Percentiles rank a stretch among this genome's conserved stretches.
These are phyloP conservation scores for Hyphantria cunea DNA, from an alignment of 1,140 invertebrate genomes.

Conservation along the genomic window DNA sequence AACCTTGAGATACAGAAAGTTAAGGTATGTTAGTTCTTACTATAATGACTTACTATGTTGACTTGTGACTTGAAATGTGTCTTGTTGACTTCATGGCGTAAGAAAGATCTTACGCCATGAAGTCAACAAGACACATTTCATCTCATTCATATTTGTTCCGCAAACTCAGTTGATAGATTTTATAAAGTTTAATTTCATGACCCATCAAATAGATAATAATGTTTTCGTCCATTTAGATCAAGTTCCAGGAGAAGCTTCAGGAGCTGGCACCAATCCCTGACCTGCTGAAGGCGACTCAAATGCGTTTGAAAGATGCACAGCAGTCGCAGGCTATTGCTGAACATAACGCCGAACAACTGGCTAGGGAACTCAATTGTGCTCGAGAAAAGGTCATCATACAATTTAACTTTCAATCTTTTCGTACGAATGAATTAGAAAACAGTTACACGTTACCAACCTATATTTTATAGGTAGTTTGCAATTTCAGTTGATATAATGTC, in stretches of 20 bases:
- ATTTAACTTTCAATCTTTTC: neutral
- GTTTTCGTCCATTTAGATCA: conserved; percentile 44
- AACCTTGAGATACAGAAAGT: conserved; percentile 88
- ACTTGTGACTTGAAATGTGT: neutral
- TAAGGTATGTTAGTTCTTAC: conserved; percentile 82
- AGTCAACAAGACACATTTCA: too few species aligned
- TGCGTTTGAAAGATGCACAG: conserved; percentile 87
- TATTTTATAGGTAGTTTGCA: too few species aligned
- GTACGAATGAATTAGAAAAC: too few species aligned
- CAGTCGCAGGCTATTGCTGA: conserved; percentile 85
- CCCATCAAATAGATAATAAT: neutral
- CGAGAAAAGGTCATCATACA: conserved; percentile 80
- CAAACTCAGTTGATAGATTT: too few species aligned
- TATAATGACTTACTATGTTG: too few species aligned
- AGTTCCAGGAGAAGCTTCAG: conserved; percentile 89
- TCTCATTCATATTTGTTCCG: too few species aligned
- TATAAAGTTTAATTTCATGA: too few species aligned
- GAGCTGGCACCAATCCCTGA: conserved; percentile 88
- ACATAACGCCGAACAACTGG: conserved; percentile 84
- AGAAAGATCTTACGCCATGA: too few species aligned
- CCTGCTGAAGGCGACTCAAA: conserved; percentile 87
- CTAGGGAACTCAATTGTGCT: conserved; percentile 81
- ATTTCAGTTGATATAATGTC: too few species aligned
- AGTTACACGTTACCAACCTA: too few species aligned
- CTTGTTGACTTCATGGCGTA: too few species aligned